These are phyloP conservation scores for Tetropium fuscum DNA, from an alignment of 2,888 invertebrate species.

Conservation along the genomic window DNA sequence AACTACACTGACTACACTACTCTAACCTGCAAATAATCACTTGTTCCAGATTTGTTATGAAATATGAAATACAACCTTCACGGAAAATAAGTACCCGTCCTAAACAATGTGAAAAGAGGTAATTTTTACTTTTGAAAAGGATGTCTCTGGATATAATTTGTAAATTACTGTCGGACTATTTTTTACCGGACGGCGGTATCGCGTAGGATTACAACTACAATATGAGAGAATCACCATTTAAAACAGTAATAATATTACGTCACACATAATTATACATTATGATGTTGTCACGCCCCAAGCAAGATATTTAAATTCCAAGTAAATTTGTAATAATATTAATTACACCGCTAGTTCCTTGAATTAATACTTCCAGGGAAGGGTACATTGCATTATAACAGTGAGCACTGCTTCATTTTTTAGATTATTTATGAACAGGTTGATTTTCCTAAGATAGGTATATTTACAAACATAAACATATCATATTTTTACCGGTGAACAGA, in stretches of 20 bases:
- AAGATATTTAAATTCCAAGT: constrained; percentile 7
- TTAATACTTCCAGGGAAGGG: too few species aligned
- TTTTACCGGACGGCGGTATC: constrained; percentile 40
- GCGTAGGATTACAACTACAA: constrained; percentile 53
- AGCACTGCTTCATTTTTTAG: too few species aligned
- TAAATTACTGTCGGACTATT: constrained; percentile 46
- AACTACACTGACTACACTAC: constrained; percentile 39
- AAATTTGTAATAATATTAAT: too few species aligned
- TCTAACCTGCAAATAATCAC: constrained; percentile 48
- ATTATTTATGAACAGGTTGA: too few species aligned
- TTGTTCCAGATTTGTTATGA: constrained; percentile 40
- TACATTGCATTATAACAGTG: too few species aligned
- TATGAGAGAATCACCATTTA: constrained; percentile 53
- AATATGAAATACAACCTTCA: background rate
- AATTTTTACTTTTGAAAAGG: background rate
- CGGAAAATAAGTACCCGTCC: background rate
- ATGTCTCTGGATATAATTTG: background rate
- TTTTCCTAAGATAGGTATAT: too few species aligned
- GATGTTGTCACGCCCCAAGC: constrained; percentile 56
- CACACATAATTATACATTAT: constrained; percentile 65
- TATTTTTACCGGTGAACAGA: too few species aligned
- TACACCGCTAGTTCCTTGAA: too few species aligned
- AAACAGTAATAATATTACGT: constrained; percentile 65
- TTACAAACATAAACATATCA: too few species aligned
- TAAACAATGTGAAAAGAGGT: background rate